phyloP scores from a whole-genome alignment of 92 coral and sea anemone genomes.

The Zoanthus solanderi region DNA sequence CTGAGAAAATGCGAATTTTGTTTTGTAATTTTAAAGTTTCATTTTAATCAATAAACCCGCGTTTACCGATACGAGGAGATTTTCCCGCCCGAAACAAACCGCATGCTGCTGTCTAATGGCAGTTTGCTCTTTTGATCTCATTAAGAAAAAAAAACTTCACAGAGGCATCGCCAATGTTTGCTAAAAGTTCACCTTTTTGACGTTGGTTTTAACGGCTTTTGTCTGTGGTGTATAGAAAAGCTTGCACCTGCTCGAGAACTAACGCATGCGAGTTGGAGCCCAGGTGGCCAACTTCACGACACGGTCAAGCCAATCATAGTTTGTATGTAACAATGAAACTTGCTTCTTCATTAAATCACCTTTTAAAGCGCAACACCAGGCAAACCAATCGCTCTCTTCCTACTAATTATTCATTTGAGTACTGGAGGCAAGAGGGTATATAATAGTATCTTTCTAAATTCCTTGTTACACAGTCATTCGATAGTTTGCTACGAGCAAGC shows the following conservation, averaged over 20 bases:
- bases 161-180: slow-evolving; percentile 71
- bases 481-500: slow-evolving; percentile 74
- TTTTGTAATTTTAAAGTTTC: slow-evolving; percentile 39
- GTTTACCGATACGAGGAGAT: neutral
- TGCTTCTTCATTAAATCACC: slow-evolving; percentile 82
- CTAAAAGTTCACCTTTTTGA: slow-evolving; percentile 62
- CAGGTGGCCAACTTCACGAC: slow-evolving; percentile 93
- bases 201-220: slow-evolving; percentile 77
- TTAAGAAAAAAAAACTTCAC: slow-evolving; percentile 65
- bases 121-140: slow-evolving; percentile 80
- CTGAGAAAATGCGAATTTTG: slow-evolving; percentile 39
- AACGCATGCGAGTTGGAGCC: slow-evolving; percentile 68
- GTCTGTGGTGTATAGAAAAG: slow-evolving; percentile 83
- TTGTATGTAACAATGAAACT: slow-evolving; percentile 69
- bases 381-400: slow-evolving; percentile 62
- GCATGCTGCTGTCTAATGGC: slow-evolving; percentile 44
- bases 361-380: slow-evolving; percentile 64
- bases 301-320: slow-evolving; percentile 72
- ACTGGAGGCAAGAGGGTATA: slow-evolving; percentile 74
- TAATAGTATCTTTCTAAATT: slow-evolving; percentile 90
- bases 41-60: slow-evolving; percentile 28
- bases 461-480: slow-evolving; percentile 85
- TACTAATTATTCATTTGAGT: slow-evolving; percentile 64
- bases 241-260: slow-evolving; percentile 73
- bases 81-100: neutral